Percentiles rank a stretch among this genome's conserved stretches.
These are phyloP conservation scores for Crocodylus rhombifer DNA, from an alignment of 2,797 vertebrate genomes.

Conservation along the genomic window DNA sequence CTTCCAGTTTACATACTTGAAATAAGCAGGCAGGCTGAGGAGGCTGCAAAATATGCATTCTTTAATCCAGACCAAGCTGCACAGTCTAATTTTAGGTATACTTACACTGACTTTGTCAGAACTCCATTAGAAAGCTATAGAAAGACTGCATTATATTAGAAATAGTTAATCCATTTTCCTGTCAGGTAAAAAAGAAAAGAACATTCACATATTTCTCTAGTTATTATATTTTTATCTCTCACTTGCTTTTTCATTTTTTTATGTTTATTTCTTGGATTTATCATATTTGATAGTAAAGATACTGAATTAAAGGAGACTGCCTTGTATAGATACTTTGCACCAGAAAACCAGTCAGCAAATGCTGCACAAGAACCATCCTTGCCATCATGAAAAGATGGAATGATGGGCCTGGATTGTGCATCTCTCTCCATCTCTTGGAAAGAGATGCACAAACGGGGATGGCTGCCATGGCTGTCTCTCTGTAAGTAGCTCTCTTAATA, in stretches of 20 bases:
- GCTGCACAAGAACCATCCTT: no score
- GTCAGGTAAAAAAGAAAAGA: not conserved
- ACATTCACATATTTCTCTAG: not conserved
- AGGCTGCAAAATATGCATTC: not conserved
- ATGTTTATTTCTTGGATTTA: not conserved
- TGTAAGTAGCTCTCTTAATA: no score
- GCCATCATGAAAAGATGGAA: no score
- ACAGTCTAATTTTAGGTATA: not conserved
- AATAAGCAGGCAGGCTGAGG: not conserved
- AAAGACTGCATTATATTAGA: not conserved
- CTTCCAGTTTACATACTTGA: not conserved
- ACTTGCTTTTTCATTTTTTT: not conserved
- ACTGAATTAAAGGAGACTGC: not conserved
- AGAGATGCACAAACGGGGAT: no score
- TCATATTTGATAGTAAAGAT: not conserved
- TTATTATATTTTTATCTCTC: not conserved
- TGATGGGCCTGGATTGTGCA: no score
- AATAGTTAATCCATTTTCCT: not conserved
- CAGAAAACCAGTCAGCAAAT: no score
- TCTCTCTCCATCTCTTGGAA: no score
- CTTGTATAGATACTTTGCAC: no score
- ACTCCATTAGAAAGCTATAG: not conserved
- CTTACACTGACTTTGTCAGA: not conserved
- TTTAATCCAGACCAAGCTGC: not conserved
- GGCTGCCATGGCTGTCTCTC: no score